Evolutionary conservation across 2,888 invertebrate species (phyloP).

Genomic region (Drosophila niveifrons): DNA sequence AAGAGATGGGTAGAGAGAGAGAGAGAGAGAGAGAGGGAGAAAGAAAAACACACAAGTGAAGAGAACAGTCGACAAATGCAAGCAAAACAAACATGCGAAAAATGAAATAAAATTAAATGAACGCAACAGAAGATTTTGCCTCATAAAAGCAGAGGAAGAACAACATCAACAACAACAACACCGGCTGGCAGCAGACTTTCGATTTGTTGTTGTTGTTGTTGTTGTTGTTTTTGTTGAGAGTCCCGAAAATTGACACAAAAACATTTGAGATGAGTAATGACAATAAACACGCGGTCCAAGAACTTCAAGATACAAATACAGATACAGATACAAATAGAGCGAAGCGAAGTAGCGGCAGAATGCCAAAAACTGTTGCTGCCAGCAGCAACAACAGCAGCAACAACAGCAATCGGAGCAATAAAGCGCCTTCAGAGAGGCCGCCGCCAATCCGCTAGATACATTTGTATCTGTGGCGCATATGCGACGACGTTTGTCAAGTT

Average conservation of each 20-base stretch:
- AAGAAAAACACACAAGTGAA: background rate
- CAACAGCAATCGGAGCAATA: constrained; percentile 23
- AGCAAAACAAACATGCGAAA: constrained; percentile 61
- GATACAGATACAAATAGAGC: constrained; percentile 31
- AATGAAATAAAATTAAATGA: constrained; percentile 46
- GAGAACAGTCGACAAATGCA: constrained; percentile 49
- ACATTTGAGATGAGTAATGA: constrained; percentile 75
- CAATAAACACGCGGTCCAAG: constrained; percentile 56
- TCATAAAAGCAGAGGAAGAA: constrained; percentile 10
- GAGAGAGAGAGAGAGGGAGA: constrained; percentile 2
- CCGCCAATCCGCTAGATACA: constrained; percentile 68
- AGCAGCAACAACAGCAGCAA: constrained; percentile 16
- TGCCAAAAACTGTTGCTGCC: constrained; percentile 69
- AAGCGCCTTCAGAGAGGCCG: constrained; percentile 52
- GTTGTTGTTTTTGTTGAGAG: constrained; percentile 15
- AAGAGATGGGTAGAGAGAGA: constrained; percentile 3
- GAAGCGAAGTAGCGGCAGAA: constrained; percentile 5
- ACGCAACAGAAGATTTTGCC: constrained; percentile 21
- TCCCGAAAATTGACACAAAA: constrained; percentile 64
- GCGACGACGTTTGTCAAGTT: constrained; percentile 70
- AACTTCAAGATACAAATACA: constrained; percentile 29
- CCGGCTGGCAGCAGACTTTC: constrained; percentile 24
- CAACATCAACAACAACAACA: constrained; percentile 14
- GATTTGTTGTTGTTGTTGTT: constrained; percentile 14
- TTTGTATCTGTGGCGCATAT: constrained; percentile 70